Conservation (phyloP, 2,113 vertebrate genomes). For the Phalacrocorax pelagicus region DNA sequence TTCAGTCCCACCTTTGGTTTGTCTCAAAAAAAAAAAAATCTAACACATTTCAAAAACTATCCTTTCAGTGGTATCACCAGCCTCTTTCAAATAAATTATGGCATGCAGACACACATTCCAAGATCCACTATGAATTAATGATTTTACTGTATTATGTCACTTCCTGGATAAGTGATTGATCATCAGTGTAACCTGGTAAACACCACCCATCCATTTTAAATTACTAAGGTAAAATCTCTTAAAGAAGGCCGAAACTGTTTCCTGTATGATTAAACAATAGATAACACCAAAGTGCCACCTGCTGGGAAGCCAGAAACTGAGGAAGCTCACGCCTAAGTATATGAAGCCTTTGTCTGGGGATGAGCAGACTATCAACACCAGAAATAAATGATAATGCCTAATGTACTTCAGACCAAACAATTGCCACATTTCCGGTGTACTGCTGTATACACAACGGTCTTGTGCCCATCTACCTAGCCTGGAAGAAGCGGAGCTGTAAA, state of each 20-base stretch:
- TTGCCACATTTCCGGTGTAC: not conserved
- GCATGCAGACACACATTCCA: not conserved
- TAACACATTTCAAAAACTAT: not conserved
- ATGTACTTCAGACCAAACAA: not conserved
- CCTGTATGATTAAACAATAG: not conserved
- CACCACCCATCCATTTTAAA: not conserved
- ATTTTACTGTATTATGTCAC: not conserved
- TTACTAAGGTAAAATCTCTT: not conserved
- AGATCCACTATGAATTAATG: not conserved
- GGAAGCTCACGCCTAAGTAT: not conserved
- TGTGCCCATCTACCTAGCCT: not conserved
- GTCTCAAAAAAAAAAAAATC: not conserved
- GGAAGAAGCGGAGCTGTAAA: not conserved
- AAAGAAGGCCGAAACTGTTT: not conserved
- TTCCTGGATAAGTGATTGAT: not conserved
- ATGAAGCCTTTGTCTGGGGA: not conserved
- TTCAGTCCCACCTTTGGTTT: not conserved
- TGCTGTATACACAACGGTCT: not conserved
- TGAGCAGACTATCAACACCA: not conserved
- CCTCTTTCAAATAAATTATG: not conserved
- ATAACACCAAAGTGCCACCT: slow-evolving; percentile 50
- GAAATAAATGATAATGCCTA: not conserved
- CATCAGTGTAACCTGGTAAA: not conserved
- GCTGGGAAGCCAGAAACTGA: slow-evolving; percentile 4
- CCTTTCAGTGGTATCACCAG: not conserved